phyloP scores from a whole-genome alignment of 1,140 invertebrate genomes.

The Acromyrmex echinatior region DNA sequence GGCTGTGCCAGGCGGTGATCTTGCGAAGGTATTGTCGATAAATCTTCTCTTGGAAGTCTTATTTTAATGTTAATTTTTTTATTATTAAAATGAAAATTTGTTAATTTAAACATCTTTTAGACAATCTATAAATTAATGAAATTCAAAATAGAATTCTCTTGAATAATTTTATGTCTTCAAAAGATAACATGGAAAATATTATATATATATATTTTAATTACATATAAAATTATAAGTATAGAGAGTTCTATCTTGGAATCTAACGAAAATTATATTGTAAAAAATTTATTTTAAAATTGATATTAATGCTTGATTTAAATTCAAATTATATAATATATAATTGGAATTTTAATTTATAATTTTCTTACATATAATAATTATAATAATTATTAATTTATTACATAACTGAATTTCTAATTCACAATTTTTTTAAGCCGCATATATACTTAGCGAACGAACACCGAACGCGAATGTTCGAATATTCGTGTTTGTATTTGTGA shows the following conservation, averaged over 20 bases:
- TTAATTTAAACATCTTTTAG: neutral
- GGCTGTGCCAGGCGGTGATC: constrained; percentile 87
- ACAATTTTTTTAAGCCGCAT: too few relatives aligned
- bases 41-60: neutral
- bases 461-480: too few relatives aligned
- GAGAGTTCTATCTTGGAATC: neutral
- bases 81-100: neutral
- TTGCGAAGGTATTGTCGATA: constrained; percentile 81
- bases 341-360: neutral
- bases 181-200: neutral
- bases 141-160: neutral
- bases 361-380: neutral
- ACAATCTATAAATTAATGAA: neutral
- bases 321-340: neutral
- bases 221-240: neutral
- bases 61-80: neutral
- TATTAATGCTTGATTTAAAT: neutral
- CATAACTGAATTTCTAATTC: too few relatives aligned
- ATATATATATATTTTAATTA: neutral
- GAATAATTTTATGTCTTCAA: neutral
- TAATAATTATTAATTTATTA: too few relatives aligned
- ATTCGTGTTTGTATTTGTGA: too few relatives aligned
- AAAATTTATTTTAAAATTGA: neutral
- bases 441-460: too few relatives aligned
- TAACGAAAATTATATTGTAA: neutral